Base-by-base conservation (phyloP, 2,888 invertebrate genomes). In the Zhuqinia jingwanae region DNA sequence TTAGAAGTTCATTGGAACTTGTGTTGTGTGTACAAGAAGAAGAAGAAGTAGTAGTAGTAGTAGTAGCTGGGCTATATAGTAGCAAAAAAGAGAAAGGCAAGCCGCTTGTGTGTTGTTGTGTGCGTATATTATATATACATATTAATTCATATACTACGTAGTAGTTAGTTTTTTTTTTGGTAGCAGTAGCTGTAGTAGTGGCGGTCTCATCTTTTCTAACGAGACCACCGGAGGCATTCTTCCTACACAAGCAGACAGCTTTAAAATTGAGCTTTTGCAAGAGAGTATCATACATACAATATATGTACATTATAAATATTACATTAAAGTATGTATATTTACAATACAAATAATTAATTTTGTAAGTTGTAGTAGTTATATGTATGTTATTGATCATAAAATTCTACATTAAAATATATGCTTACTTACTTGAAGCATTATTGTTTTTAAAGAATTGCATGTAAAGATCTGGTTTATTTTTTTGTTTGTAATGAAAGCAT, bases 161-260 rank as follows among this genome's bases (percentile, higher is more conserved):
- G n/a, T 70, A 70, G 50, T 70, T 70, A 70, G 22, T 45, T 6
- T 36, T 36, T 36, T 36, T 36, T 36, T 50, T 42, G 68, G 68
- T 45, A 15, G 68, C 20, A 42, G 45, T 20, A 42, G n/a, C n/a
- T n/a, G n/a, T n/a, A n/a, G 47, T 25, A 70, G 47, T 25, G 17
- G 20, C 22, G 50, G 45, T 70, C 70, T 70, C 70, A 50, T 70
- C 70, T 50, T n/a, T 47, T 45, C 47, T 70, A 70, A 70, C 50
- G 70, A 70, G 70, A 47, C 70, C 22, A 70, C 70, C 50, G 70
- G 47, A 70, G 45, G 70, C 45, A 70, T 47, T 70, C 45, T 70
- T 27, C 45, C 22, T 70, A 47, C 3, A 70, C 47, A 70, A 47
- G 70, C 70, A 47, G 50, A 47, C 50, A 70, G 70, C 70, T 70